Base-by-base conservation (phyloP, 2,113 vertebrate species). In the Oxygymnocypris stewartii region DNA sequence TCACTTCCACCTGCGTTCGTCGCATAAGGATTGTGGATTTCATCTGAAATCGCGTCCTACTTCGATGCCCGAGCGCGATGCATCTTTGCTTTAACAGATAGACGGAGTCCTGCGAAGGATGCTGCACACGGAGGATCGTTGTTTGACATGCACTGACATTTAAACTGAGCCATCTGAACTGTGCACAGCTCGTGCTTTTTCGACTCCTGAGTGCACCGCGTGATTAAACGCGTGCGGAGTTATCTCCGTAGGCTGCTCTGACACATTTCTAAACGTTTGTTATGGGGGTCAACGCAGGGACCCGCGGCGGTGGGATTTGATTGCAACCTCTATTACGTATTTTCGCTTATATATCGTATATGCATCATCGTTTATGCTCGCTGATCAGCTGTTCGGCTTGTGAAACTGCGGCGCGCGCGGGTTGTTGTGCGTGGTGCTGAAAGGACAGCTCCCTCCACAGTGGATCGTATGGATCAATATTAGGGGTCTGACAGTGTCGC, bases 401-500 rank as follows among this genome's bases (percentile, higher is more conserved):
- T 6, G 49, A 82, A 74, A 54, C 67, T 84, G 63, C 81, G 44
- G 54, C 28, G n/a, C 65, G 11, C 65, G 44, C 42, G 81, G 81
- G 14, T 71, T 65, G 28, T 57, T 49, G 42, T 57, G 84, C 8
- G 91, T 67, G 93, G 94, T 94, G 90, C 94, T 95, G 94, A 94
- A 93, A 77, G 87, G 85, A 90, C 80, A 91, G 80, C 89, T 51
- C 89, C 14, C 59, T 18, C 47, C 81, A 77, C 59, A 67, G n/a
- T n/a, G 83, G 77, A 81, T 69, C 82, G 6, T 90, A 90, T 84
- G 91, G 90, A 93, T 91, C 90, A 89, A 90, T 89, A 87, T 89
- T 88, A 82, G 44, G 90, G 93, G 92, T 92, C 92, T 91, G 91
- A 93, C 93, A 92, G 91, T 87, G 90, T 93, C 69, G 28, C 65